phyloP scores from a whole-genome alignment of 1,140 invertebrate genomes.

The Helicorthomorpha holstii region DNA sequence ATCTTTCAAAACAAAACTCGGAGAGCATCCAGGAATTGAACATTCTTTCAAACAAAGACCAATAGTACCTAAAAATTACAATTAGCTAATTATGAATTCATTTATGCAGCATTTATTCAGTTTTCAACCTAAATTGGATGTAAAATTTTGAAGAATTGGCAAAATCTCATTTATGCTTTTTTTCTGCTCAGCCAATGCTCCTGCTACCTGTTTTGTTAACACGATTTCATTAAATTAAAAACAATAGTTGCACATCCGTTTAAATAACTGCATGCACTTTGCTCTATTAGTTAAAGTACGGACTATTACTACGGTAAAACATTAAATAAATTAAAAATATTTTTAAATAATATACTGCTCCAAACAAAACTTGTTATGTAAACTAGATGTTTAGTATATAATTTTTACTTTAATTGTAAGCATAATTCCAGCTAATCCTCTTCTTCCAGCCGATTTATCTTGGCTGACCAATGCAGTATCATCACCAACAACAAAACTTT shows the following conservation, averaged over 20 bases:
- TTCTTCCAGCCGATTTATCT: conserved; percentile 39
- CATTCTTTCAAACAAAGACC: conserved; percentile 52
- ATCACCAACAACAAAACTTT: conserved; percentile 48
- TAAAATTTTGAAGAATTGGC: conserved; percentile 16
- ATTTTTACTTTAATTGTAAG: conserved; percentile 46
- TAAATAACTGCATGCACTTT: too few species aligned
- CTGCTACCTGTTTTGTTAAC: conserved; percentile 33
- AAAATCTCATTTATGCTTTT: conserved; percentile 33
- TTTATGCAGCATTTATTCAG: background rate
- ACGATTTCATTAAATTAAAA: too few species aligned
- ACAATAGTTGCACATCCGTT: too few species aligned
- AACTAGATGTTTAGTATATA: background rate
- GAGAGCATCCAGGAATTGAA: conserved; percentile 43
- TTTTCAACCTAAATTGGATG: conserved; percentile 20
- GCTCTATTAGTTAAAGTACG: too few species aligned
- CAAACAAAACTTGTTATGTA: background rate
- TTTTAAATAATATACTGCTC: background rate
- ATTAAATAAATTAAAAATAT: conserved; percentile 1
- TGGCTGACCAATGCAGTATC: conserved; percentile 43
- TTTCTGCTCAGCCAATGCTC: conserved; percentile 47
- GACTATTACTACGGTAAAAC: too few species aligned
- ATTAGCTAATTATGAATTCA: conserved; percentile 2
- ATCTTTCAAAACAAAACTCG: conserved; percentile 42
- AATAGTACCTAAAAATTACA: conserved; percentile 41
- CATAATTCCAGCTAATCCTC: conserved; percentile 56